Base-by-base conservation (phyloP, 2,113 vertebrate genomes). In the Pelvicachromis taeniatus region DNA sequence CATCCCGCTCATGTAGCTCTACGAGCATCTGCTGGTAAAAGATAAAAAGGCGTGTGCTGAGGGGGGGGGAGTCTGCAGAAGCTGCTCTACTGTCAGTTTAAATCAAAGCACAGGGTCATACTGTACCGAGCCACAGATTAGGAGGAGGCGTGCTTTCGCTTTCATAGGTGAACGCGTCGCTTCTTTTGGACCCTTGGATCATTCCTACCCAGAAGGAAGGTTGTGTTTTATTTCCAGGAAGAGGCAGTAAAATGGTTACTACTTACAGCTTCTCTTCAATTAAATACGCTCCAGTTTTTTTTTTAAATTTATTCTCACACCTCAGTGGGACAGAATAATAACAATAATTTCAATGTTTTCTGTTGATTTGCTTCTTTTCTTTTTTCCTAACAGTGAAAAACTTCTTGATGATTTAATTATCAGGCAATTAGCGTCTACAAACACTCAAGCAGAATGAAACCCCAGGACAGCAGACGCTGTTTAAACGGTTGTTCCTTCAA, bases 71-170 rank as follows among this genome's bases (percentile, higher is more conserved):
- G 38, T 8, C 13, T 63, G 40, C 8, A 35, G 29, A 23, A 56
- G 13, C 50, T 11, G 21, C 23, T 83, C 77, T n/a, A 78, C 12
- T 13, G 14, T 4, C 9, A 54, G 50, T 16, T 29, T 42, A 19
- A 3, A 5, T 38, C 58, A 35, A 78, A 6, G 2, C 52, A 50
- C 54, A 48, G 7, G 31, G 3, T 89, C 88, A 84, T 95, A 95
- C 94, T 78, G 88, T 96, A 96, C 96, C 96, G 70, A 96, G 95
- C 95, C 96, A 96, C 82, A 96, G 91, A 53, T 93, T 95, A 19
- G 94, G 92, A 42, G 91, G 89, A 68, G 77, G 86, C 14, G 26
- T 16, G 82, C 9, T 77, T 80, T 89, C 84, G 33, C 58, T 88
- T 45, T 95, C 92, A 87, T 91, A 94, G 56, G 52, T 77, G 85